Conservation (phyloP, 1,140 invertebrate species). For the Musca vetustissima region DNA sequence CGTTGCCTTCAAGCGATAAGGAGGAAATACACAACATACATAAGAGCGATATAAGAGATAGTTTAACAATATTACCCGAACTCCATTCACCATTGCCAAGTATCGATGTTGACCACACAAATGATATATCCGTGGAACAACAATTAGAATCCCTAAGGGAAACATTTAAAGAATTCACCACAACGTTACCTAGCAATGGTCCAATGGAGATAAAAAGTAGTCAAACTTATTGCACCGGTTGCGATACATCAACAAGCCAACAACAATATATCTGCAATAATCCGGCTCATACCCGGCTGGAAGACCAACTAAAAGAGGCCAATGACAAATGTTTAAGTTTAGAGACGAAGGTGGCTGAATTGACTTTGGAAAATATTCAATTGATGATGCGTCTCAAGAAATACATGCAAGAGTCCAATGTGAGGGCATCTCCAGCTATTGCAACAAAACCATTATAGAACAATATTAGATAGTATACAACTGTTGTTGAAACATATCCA, state of each 20-base stretch:
- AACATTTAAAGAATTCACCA: too few relatives aligned
- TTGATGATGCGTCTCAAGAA: slow-evolving; percentile 44
- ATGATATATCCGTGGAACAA: too few relatives aligned
- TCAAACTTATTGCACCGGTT: not conserved
- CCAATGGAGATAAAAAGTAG: not conserved
- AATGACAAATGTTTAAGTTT: slow-evolving; percentile 45
- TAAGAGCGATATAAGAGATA: too few relatives aligned
- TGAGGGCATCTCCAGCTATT: slow-evolving; percentile 45
- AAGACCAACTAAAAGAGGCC: slow-evolving; percentile 38
- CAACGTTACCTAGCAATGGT: not conserved
- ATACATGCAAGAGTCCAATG: slow-evolving; percentile 46
- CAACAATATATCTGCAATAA: slow-evolving; percentile 29
- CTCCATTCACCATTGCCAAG: too few relatives aligned
- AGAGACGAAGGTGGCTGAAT: slow-evolving; percentile 46
- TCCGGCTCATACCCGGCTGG: slow-evolving; percentile 27
- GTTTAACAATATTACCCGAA: too few relatives aligned
- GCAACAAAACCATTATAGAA: slow-evolving; percentile 33
- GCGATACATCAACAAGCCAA: not conserved
- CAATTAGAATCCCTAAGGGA: too few relatives aligned
- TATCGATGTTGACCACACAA: too few relatives aligned
- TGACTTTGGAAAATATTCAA: slow-evolving; percentile 46
- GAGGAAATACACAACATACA: too few relatives aligned
- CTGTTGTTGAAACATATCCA: slow-evolving; percentile 6
- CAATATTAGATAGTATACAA: not conserved
- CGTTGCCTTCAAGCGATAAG: too few relatives aligned